Evolutionary conservation across 1,140 invertebrate genomes (phyloP), one percentile per base, ranked within the genome.

Genomic region (Marisa cornuarietis): DNA sequence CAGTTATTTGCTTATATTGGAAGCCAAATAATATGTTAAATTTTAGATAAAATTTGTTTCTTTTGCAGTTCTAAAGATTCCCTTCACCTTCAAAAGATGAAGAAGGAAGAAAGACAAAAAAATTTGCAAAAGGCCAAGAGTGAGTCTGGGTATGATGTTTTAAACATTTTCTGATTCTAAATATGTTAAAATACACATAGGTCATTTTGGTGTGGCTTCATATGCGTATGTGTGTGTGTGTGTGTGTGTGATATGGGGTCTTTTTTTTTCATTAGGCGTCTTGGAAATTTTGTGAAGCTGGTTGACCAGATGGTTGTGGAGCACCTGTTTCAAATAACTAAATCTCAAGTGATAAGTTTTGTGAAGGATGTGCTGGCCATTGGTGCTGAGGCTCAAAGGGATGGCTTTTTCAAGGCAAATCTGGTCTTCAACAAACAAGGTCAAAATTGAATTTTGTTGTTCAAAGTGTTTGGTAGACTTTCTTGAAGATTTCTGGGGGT

Each of bases 241-340:
- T 78, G 22, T 22, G 18, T 20, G 62, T 63, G 22, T 68, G 65
- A 11, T 0, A 76, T 65, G 54, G 4, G 20, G 68, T 78, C 20
- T 20, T 78, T 63, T 75, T 83, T 81, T 78, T 61, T 49, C 84
- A 83, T 24, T 76, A 90, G 89, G 22, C 82, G 87, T 22, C 85
- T 90, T 65, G 88, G 88, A 49, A 89, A 89, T 82, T 90, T 90
- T 85, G 88, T 90, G 62, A 88, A 88, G 79, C 80, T 90, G 76
- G 83, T 90, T 58, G 88, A 90, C 79, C 88, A 90, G 82, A 81
- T 90, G 84, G 85, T 90, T 69, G 85, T 90, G 51, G 87, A 89
- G 62, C 87, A 90, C 81, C 87, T 90, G 84, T 87, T 89, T 71
- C 65, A 87, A 22, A 84, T 90, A 22, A 83, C 85, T 81, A 88